phyloP scores from a whole-genome alignment of 1,140 invertebrate species.

The Pentalonia nigronervosa region DNA sequence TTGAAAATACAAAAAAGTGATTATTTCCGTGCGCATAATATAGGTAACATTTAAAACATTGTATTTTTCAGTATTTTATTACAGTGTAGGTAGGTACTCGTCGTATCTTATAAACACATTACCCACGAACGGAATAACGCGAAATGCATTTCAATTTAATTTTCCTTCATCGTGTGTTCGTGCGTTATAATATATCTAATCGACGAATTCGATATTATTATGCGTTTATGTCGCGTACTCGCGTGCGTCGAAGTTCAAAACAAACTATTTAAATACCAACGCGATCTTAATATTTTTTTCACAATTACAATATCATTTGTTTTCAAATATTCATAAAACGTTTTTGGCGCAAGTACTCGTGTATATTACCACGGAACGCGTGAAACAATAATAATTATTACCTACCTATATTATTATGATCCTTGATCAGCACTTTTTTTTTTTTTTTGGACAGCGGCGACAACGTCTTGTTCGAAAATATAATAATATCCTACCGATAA shows the following conservation, averaged over 20 bases:
- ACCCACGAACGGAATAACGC: background rate
- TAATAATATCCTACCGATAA: background rate
- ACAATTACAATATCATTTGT: background rate
- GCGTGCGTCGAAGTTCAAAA: background rate
- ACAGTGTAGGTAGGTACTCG: too few species aligned
- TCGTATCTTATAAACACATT: too few species aligned
- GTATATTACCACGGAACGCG: background rate
- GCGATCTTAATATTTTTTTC: background rate
- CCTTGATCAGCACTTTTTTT: background rate
- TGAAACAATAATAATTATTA: background rate
- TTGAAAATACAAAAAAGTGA: background rate
- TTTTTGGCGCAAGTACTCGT: background rate
- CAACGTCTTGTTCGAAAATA: background rate
- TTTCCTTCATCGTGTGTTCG: background rate
- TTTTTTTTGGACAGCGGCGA: background rate
- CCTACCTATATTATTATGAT: background rate
- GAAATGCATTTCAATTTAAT: background rate
- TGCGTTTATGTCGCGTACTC: background rate
- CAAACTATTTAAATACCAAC: background rate
- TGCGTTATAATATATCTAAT: background rate
- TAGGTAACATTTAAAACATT: background rate
- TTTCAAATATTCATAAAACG: conserved; percentile 1
- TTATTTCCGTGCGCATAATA: background rate
- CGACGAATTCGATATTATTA: background rate
- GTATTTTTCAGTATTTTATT: background rate